Conservation (phyloP, 2,888 invertebrate species). For the Cacoxenus indagator region DNA sequence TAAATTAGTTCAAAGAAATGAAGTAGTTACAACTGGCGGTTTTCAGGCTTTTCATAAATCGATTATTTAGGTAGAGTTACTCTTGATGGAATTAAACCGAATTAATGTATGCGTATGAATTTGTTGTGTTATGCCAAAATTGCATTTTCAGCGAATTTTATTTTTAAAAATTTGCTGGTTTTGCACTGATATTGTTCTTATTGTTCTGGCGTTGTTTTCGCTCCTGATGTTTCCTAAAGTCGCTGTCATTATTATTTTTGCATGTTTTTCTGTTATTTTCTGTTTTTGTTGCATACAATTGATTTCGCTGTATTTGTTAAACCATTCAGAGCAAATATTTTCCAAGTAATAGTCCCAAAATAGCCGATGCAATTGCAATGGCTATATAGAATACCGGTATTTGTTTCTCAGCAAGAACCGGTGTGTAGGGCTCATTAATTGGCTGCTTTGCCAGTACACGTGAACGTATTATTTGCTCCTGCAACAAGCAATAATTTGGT, state of each 20-base stretch:
- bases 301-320: conserved; percentile 42
- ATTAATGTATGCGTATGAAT: too few relatives aligned
- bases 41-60: too few relatives aligned
- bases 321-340: conserved; percentile 85
- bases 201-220: conserved; percentile 26
- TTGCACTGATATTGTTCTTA: neutral
- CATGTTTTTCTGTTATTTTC: conserved; percentile 48
- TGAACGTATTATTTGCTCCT: conserved; percentile 79
- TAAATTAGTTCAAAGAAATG: too few relatives aligned
- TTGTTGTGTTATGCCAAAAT: too few relatives aligned
- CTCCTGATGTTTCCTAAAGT: conserved; percentile 1
- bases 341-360: conserved; percentile 83
- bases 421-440: conserved; percentile 74
- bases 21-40: too few relatives aligned
- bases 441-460: conserved; percentile 70
- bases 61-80: too few relatives aligned
- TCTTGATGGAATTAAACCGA: too few relatives aligned
- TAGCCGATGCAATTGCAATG: conserved; percentile 77
- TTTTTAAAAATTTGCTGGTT: neutral
- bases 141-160: too few relatives aligned
- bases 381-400: conserved; percentile 77
- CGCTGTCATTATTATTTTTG: neutral
- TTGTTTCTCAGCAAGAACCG: conserved; percentile 74
- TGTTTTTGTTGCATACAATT: conserved; percentile 36
- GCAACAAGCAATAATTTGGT: conserved; percentile 24